Evolutionary conservation across 2,113 vertebrate genomes (phyloP).

Genomic region (Thalassoma bifasciatum): DNA sequence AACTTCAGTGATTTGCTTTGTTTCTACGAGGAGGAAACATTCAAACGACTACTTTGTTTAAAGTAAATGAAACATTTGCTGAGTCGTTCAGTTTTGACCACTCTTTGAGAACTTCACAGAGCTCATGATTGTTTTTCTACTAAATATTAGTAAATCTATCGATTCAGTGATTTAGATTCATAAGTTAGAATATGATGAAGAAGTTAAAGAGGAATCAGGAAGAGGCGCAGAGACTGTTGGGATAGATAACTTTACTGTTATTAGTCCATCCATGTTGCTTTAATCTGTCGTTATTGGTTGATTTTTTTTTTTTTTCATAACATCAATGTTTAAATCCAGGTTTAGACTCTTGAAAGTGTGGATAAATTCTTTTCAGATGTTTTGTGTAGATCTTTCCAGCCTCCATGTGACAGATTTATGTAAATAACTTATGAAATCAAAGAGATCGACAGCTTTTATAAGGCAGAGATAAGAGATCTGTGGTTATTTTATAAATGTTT

Average conservation of each 20-base stretch:
- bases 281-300: background rate
- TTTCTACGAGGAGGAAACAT: too few species aligned
- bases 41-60: too few species aligned
- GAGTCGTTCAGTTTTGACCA: background rate
- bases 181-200: background rate
- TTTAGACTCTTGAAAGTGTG: background rate
- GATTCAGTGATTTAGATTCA: background rate
- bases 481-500: background rate
- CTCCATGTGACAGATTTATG: background rate
- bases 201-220: background rate
- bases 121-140: slow-evolving; percentile 6
- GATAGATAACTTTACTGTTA: background rate
- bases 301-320: background rate
- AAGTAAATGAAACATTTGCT: background rate
- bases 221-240: background rate
- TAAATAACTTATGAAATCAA: slow-evolving; percentile 27
- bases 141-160: slow-evolving; percentile 5
- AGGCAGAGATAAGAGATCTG: background rate
- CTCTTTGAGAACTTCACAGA: background rate
- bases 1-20: too few species aligned
- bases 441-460: slow-evolving; percentile 22
- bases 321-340: background rate
- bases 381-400: background rate
- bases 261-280: background rate
- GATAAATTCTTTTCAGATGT: background rate